Conservation (phyloP, 2,113 vertebrate genomes). For the Pluvialis apricaria region DNA sequence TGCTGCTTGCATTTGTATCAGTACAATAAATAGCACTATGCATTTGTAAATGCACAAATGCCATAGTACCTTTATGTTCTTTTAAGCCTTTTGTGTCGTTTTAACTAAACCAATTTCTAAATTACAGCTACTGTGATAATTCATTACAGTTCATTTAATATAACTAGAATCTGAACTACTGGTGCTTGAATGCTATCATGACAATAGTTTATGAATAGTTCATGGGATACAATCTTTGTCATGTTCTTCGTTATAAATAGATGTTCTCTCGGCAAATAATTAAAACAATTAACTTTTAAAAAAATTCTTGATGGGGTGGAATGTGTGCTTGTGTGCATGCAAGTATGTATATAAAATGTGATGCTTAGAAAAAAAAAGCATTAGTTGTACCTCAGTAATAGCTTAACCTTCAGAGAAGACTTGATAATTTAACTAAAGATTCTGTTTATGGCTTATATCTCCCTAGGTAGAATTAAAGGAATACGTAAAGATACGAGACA, state of each 20-base stretch:
- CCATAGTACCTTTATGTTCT: not conserved
- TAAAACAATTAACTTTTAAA: not conserved
- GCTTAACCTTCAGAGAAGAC: not conserved
- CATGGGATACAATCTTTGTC: not conserved
- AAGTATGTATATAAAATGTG: not conserved
- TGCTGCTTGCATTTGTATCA: not conserved
- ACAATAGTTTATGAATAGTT: not conserved
- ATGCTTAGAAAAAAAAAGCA: not conserved
- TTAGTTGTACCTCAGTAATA: not conserved
- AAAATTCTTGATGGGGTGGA: not conserved
- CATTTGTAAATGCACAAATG: not conserved
- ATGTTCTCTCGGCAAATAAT: not conserved
- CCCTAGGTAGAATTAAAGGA: conserved; percentile 91
- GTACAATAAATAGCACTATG: not conserved
- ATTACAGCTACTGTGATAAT: not conserved
- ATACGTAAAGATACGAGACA: conserved; percentile 86
- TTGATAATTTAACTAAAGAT: not conserved
- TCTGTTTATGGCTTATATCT: not conserved
- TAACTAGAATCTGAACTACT: not conserved
- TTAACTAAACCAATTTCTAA: not conserved
- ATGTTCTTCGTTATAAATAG: not conserved
- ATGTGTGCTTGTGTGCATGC: not conserved
- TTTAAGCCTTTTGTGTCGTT: not conserved
- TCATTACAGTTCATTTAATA: not conserved
- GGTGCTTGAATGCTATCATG: not conserved